These are phyloP conservation scores for Darevskia nairensis DNA, from an alignment of 2,797 vertebrate genomes.

Conservation along the genomic window DNA sequence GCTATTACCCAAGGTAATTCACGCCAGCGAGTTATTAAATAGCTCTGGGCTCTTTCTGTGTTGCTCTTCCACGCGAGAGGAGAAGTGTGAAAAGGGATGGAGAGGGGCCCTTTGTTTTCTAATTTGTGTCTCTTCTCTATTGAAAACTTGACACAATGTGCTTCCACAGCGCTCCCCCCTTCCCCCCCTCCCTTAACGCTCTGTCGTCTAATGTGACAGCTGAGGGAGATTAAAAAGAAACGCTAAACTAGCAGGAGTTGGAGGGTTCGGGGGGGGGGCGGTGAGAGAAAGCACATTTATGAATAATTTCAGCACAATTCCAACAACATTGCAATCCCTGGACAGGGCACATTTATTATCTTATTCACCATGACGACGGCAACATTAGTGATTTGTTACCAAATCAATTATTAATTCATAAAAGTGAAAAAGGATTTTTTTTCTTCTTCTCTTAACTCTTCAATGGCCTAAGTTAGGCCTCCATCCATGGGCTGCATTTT, in stretches of 20 bases:
- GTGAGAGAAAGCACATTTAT: conserved; percentile 80
- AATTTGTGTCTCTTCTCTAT: conserved; percentile 78
- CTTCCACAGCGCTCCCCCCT: conserved; percentile 55
- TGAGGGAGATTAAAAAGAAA: conserved; percentile 83
- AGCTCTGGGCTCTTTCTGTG: conserved; percentile 16
- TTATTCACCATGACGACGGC: conserved; percentile 82
- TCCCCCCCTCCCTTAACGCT: conserved; percentile 64
- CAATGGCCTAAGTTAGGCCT: conserved; percentile 35
- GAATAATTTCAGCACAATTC: conserved; percentile 84
- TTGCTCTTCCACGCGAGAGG: conserved; percentile 41
- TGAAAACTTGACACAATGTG: conserved; percentile 77
- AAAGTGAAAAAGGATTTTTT: conserved; percentile 67
- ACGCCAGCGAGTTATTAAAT: conserved; percentile 40
- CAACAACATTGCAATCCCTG: conserved; percentile 83
- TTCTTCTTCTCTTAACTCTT: conserved; percentile 79
- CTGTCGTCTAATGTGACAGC: conserved; percentile 80
- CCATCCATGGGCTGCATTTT: conserved; percentile 11
- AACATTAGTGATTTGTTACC: conserved; percentile 86
- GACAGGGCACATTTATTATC: conserved; percentile 85
- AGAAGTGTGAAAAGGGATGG: conserved; percentile 60
- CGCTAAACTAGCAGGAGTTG: conserved; percentile 80
- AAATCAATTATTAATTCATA: conserved; percentile 85
- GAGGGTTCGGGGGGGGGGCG: conserved; percentile 63
- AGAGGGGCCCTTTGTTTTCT: conserved; percentile 66
- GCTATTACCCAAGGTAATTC: conserved; percentile 9